A percentile compares a stretch with the other conserved stretches of the same genome.
Conservation (phyloP, 2,113 vertebrate genomes). For the Arenaria interpres region DNA sequence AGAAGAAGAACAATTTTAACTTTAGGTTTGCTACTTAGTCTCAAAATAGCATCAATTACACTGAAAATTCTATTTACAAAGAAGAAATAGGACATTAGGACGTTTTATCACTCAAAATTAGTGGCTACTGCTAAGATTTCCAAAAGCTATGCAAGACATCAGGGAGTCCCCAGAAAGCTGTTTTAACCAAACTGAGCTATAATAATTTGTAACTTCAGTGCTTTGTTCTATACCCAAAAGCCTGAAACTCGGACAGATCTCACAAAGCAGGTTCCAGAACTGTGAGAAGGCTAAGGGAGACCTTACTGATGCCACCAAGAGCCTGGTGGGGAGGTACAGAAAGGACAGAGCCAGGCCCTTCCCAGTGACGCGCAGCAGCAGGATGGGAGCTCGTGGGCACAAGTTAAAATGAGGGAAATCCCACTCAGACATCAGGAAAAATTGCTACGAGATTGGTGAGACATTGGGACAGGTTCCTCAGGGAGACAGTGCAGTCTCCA, state of each 20-base stretch:
- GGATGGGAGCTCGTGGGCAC: rapidly evolving
- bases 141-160: not conserved
- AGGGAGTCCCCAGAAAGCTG: not conserved
- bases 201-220: not conserved
- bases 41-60: not conserved
- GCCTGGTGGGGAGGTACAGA: not conserved
- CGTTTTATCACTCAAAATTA: not conserved
- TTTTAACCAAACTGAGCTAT: not conserved
- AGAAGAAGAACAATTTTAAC: not conserved
- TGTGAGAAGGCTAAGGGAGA: not conserved
- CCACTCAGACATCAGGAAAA: not conserved
- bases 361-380: not conserved
- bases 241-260: not conserved
- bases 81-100: not conserved
- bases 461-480: not conserved
- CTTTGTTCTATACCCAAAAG: not conserved
- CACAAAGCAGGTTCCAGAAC: not conserved
- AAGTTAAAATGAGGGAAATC: not conserved
- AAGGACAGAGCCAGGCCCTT: not conserved
- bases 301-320: not conserved
- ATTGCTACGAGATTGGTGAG: not conserved
- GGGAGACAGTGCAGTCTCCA: not conserved
- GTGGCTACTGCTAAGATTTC: not conserved
- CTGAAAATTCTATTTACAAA: not conserved
- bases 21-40: not conserved